phyloP scores from a whole-genome alignment of 2,888 invertebrate species.

The Eupithecia insigniata region DNA sequence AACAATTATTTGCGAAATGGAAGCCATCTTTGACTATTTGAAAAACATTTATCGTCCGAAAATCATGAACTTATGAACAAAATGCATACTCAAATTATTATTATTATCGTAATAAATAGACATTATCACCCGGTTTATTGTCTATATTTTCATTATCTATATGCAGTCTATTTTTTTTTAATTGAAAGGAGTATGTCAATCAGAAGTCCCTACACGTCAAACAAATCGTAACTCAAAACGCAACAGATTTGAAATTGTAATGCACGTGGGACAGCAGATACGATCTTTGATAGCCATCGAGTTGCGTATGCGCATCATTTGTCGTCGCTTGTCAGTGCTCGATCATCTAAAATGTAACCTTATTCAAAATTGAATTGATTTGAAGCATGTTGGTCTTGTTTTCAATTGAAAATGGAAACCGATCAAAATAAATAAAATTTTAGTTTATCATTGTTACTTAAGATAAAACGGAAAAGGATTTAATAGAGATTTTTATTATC shows the following conservation, averaged over 20 bases:
- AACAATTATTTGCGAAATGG: not conserved
- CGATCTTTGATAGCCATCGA: slow-evolving; percentile 45
- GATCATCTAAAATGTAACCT: slow-evolving; percentile 6
- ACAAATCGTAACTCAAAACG: slow-evolving; percentile 34
- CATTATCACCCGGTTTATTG: not conserved
- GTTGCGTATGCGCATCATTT: slow-evolving; percentile 33
- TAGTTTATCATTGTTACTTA: not conserved
- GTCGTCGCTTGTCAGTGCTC: slow-evolving; percentile 30
- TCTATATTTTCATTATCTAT: too few species aligned
- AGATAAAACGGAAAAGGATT: not conserved
- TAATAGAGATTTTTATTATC: not conserved
- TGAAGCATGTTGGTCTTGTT: not conserved
- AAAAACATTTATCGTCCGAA: not conserved
- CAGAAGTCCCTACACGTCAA: slow-evolving; percentile 37
- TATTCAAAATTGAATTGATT: slow-evolving; percentile 7
- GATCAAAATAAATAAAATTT: not conserved
- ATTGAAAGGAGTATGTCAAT: slow-evolving; percentile 37
- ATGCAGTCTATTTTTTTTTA: slow-evolving; percentile 2
- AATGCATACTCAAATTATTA: not conserved
- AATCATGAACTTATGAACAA: not conserved
- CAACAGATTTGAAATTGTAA: slow-evolving; percentile 57
- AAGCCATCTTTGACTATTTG: not conserved
- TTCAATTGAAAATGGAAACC: not conserved
- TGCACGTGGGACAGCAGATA: slow-evolving; percentile 56
- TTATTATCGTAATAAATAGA: not conserved